Base-by-base conservation (phyloP, 2,888 invertebrate species). In the Allophyes oxyacanthae region DNA sequence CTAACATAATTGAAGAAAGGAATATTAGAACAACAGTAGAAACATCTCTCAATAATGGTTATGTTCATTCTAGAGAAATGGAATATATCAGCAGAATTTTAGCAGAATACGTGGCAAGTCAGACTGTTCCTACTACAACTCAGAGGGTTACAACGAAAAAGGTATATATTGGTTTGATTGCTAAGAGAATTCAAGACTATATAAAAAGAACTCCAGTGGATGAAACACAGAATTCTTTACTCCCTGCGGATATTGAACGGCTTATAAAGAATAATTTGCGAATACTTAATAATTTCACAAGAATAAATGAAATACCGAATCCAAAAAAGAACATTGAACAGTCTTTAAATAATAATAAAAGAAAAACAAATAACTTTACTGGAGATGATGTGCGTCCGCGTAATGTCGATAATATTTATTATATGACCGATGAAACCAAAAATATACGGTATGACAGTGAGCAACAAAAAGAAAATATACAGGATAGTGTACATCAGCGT, bases 1-100 rank as follows among this genome's bases (percentile, higher is more conserved):
- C 64, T 2, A 10, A 43, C 20, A 36, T 10, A 36, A 43, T 25
- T 0, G 15, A 33, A 50, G 32, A 33, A 0, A 57, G 45, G 0
- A 48, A 37, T 6, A 11, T 28, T 34, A 41, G 40, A 1, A 48
- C 45, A 38, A 10, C 20, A 32, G 5, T 30, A 15, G 11, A 43
- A 30, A 30, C 37, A 13, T 25, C 28, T 25, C 14, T 14, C 13
- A 61, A 54, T 44, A 43, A 45, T 32, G 62, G 26, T 7, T 59
- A 72, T 34, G 41, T 52, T 13, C 64, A 59, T 44, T 58, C 75
- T 49, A 69, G 68, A 52, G 74, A 77, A 62, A 67, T 75, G 26
- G 77, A 81, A 42, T 67, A 70, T 41, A 69, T 85, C 2, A 79
- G 63, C 28, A 73, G 75, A 48, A 71, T 84, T 15, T 58, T 86